These are phyloP conservation scores for Leptinotarsa rubiginosa DNA, from an alignment of 2,888 invertebrate genomes.

Conservation along the genomic window DNA sequence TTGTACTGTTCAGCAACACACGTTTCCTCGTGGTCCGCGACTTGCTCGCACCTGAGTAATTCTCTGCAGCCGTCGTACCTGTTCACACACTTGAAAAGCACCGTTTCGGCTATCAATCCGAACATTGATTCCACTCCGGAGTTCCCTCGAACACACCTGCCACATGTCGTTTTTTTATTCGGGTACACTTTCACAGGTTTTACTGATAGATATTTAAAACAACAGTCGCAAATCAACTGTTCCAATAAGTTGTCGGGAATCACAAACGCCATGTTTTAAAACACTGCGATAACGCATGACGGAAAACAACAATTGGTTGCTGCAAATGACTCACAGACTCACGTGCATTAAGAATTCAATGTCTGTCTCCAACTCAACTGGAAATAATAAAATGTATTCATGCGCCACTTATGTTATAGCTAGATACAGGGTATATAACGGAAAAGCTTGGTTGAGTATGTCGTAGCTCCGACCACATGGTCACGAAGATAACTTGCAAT, in stretches of 20 bases:
- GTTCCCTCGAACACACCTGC: slow-evolving; percentile 34
- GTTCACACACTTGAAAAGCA: slow-evolving; percentile 40
- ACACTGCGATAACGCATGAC: not conserved
- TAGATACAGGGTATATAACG: too few species aligned
- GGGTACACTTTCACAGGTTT: slow-evolving; percentile 39
- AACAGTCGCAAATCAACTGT: slow-evolving; percentile 31
- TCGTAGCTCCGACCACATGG: too few species aligned
- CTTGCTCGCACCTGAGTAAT: slow-evolving; percentile 27
- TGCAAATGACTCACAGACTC: too few species aligned
- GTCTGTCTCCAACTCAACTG: too few species aligned
- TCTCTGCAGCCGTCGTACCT: slow-evolving; percentile 39
- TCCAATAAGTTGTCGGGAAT: slow-evolving; percentile 35
- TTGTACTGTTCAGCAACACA: slow-evolving; percentile 22
- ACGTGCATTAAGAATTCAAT: too few species aligned
- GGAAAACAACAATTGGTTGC: too few species aligned
- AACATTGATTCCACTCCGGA: slow-evolving; percentile 31
- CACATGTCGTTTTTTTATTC: slow-evolving; percentile 36
- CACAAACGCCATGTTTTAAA: slow-evolving; percentile 38
- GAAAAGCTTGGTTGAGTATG: too few species aligned
- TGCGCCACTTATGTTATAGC: too few species aligned
- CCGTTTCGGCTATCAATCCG: slow-evolving; percentile 29
- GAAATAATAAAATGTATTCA: too few species aligned
- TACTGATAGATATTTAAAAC: slow-evolving; percentile 38
- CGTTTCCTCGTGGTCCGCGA: slow-evolving; percentile 35
- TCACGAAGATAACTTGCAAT: too few species aligned